Base-by-base conservation (phyloP, 2,888 invertebrate genomes). In the Amblyteles armatorius region DNA sequence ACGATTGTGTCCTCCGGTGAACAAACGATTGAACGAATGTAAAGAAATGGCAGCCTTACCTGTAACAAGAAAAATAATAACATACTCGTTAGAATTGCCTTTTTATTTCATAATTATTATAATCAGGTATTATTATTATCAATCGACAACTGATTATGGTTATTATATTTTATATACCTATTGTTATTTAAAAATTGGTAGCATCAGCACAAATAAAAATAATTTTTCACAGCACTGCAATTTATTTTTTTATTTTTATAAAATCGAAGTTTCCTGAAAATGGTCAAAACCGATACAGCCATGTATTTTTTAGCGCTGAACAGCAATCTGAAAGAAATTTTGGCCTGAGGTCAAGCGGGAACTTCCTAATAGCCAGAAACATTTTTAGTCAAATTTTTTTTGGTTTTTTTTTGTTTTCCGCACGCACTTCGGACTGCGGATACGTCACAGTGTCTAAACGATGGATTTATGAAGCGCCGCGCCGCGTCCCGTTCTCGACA, bases 11-110 rank as follows among this genome's bases (percentile, higher is more conserved):
- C 19, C 55, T 55, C 13, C 63, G 22, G 65, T 13, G 50, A 11
- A 29, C 13, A 4, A 22, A n/a, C 6, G 16, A 72, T 57, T 71
- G 22, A 84, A 69, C 71, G 44, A 65, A 50, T 26, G 9, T 50
- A 72, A 84, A 76, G 68, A 9, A 60, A 69, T 71, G 19, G 82
- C 82, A 82, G 82, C 84, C 91, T 92, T 91, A 91, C 91, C 91
- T 90, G 90, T 55, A 90, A 90, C 89, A 88, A 86, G 85, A 86
- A 81, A 86, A 78, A 86, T 80, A 76, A 86, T 80, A 82, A 82
- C 85, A 71, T 16, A 84, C 83, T 88, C 79, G 86, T 88, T 55
- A 69, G 11, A 60, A 11, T 55, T 68, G 50, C 74, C 55, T 19
- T 71, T 52, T 52, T 69, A 16, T 33, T 52, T 71, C 16, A 33